Conservation (phyloP, 2,888 invertebrate genomes). For the Hymenopus coronatus region DNA sequence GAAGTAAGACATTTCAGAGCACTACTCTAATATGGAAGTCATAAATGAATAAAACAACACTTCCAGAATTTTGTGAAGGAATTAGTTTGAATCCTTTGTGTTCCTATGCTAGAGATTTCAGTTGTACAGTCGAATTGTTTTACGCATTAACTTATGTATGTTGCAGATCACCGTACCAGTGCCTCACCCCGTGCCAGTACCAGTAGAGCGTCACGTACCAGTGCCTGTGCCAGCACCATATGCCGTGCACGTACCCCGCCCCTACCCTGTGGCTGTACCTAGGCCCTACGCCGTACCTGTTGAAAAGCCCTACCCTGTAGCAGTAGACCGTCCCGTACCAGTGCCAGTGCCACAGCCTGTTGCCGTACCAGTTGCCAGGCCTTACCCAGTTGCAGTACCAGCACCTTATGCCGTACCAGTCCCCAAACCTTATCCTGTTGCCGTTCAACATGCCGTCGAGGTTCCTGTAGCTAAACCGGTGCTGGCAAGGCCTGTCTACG, state of each 20-base stretch:
- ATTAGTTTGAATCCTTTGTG: no score
- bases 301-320: conserved; percentile 23
- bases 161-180: conserved; percentile 23
- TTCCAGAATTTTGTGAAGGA: no score
- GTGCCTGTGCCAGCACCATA: conserved; percentile 24
- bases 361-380: neutral
- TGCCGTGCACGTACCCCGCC: conserved; percentile 27
- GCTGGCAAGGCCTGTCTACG: neutral
- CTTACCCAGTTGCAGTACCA: conserved; percentile 2
- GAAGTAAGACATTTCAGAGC: no score
- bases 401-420: neutral
- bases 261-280: conserved; percentile 27
- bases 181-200: conserved; percentile 17
- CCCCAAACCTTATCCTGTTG: neutral
- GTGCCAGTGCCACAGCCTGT: conserved; percentile 13
- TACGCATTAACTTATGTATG: neutral
- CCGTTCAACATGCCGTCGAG: neutral
- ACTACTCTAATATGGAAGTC: no score
- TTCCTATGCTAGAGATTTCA: no score
- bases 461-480: conserved; percentile 11
- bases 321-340: conserved; percentile 23
- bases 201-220: conserved; percentile 23
- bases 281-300: conserved; percentile 26
- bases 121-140: no score
- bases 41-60: no score